Evolutionary conservation across 2,797 vertebrate species (phyloP).

Genomic region (Smutsia temminckii): DNA sequence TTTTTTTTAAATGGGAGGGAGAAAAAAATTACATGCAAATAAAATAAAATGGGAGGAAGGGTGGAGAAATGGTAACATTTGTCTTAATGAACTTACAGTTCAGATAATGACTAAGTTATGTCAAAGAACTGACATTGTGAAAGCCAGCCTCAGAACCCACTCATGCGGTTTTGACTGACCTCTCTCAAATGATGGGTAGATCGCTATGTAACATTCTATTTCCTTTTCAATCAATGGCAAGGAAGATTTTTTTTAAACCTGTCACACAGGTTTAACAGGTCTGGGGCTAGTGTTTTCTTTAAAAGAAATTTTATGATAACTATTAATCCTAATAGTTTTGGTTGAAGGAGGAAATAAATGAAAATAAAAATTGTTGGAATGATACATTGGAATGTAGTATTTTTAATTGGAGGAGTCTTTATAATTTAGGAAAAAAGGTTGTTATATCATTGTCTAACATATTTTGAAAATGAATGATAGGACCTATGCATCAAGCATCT

Average conservation of each 20-base stretch:
- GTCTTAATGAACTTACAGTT: constrained; percentile 42
- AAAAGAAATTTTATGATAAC: neutral
- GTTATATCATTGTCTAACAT: neutral
- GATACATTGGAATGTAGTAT: constrained; percentile 37
- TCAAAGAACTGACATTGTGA: constrained; percentile 44
- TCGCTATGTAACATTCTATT: neutral
- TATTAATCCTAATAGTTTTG: constrained; percentile 25
- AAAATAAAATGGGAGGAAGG: constrained; percentile 13
- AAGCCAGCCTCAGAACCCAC: constrained; percentile 33
- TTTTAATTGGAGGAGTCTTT: constrained; percentile 20
- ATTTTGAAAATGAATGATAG: constrained; percentile 36
- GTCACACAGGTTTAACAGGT: constrained; percentile 43
- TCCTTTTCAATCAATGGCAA: constrained; percentile 45
- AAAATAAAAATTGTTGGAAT: constrained; percentile 52
- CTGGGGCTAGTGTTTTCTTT: neutral
- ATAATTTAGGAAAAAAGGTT: neutral
- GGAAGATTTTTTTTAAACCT: constrained; percentile 22
- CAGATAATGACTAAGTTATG: neutral
- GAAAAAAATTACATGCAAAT: neutral
- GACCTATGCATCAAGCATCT: neutral
- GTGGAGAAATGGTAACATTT: constrained; percentile 39
- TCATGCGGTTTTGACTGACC: neutral
- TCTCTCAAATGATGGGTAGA: constrained; percentile 13
- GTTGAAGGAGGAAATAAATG: constrained; percentile 49
- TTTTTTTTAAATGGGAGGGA: constrained; percentile 38